phyloP scores from a whole-genome alignment of 2,113 vertebrate species.

The Pseudopodoces humilis region DNA sequence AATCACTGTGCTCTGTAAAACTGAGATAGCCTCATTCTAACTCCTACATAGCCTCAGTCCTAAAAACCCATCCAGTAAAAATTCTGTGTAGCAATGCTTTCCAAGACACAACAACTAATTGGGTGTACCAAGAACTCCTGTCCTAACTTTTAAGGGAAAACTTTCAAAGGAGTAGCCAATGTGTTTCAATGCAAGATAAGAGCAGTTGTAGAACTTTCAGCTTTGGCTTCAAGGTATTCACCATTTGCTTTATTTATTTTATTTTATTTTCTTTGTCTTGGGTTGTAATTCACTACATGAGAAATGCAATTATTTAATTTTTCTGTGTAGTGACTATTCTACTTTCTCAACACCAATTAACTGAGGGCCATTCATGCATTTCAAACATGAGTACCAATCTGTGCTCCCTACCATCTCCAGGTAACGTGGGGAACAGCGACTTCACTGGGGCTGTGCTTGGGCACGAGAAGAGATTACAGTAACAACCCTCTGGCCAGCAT shows the following conservation, averaged over 20 bases:
- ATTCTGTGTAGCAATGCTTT: background rate
- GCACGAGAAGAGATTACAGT: background rate
- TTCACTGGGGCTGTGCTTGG: background rate
- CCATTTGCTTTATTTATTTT: background rate
- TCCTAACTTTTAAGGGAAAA: background rate
- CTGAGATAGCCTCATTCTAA: background rate
- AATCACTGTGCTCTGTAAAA: background rate
- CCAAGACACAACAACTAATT: background rate
- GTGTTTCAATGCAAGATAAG: background rate
- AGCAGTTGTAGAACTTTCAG: background rate
- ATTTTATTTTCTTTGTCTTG: too few relatives aligned
- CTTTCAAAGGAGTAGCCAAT: background rate
- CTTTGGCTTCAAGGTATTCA: background rate
- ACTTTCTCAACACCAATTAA: rapidly evolving
- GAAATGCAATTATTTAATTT: background rate
- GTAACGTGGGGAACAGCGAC: background rate
- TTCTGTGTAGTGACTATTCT: background rate
- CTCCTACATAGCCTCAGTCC: background rate
- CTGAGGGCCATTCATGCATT: background rate
- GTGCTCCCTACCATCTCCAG: background rate
- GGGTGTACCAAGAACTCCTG: background rate
- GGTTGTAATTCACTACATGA: background rate
- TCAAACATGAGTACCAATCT: background rate
- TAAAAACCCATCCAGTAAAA: background rate
- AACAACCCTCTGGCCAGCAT: background rate